Percentiles rank a stretch among this genome's conserved stretches.
Evolutionary conservation across 2,797 vertebrate species (phyloP).

Genomic region (Cephalopachus bancanus): DNA sequence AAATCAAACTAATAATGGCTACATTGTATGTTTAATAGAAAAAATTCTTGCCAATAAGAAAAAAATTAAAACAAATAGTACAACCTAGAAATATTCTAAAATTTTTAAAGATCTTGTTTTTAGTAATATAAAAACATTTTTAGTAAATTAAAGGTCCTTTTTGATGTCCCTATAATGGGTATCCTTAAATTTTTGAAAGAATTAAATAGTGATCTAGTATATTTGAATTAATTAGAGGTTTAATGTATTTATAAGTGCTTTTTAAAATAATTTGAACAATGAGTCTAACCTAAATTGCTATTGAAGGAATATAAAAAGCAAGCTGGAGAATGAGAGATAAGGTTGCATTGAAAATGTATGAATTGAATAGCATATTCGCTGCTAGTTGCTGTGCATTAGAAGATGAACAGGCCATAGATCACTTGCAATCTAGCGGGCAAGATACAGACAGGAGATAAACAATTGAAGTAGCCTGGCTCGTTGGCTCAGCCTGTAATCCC

Average conservation of each 20-base stretch:
- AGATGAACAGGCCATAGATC: background rate
- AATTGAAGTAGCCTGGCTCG: background rate
- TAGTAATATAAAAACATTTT: constrained; percentile 16
- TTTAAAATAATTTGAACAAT: constrained; percentile 16
- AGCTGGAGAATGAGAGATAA: constrained; percentile 6
- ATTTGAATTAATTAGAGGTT: constrained; percentile 22
- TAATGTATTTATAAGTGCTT: background rate
- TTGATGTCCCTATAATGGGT: background rate
- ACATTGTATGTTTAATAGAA: background rate
- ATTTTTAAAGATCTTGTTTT: constrained; percentile 24
- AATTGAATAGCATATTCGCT: background rate
- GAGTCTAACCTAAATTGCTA: background rate
- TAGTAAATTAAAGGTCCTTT: background rate
- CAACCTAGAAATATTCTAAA: background rate
- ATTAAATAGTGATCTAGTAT: background rate
- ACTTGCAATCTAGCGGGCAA: background rate
- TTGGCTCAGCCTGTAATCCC: too few species aligned
- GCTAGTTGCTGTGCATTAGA: background rate
- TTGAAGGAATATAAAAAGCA: constrained; percentile 29
- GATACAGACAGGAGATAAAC: background rate
- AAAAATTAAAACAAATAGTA: constrained; percentile 17
- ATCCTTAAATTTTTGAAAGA: background rate
- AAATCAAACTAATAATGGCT: constrained; percentile 56
- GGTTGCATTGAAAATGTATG: background rate
- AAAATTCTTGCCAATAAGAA: background rate